phyloP scores from a whole-genome alignment of 1,140 invertebrate species.

The Caenorhabditis tropicalis region DNA sequence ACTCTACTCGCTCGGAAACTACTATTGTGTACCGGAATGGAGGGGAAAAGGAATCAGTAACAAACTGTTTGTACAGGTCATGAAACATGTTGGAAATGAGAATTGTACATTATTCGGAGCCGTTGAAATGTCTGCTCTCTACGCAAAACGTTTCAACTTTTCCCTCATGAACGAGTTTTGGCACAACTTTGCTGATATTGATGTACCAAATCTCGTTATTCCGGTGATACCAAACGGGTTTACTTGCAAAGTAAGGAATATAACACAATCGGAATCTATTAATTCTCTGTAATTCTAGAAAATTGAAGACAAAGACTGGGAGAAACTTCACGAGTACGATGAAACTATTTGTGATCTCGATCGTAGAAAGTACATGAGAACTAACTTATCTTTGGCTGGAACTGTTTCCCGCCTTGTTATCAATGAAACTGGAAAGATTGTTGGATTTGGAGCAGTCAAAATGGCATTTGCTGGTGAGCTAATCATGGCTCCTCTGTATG shows the following conservation, averaged over 20 bases:
- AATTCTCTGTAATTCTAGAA: background rate
- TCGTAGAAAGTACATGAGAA: constrained; percentile 28
- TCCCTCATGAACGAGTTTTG: constrained; percentile 21
- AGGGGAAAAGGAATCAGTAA: constrained; percentile 35
- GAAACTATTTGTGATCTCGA: constrained; percentile 21
- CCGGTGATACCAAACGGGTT: constrained; percentile 18
- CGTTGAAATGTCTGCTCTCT: constrained; percentile 2
- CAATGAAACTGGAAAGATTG: constrained; percentile 8
- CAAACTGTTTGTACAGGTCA: constrained; percentile 30
- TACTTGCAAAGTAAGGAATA: constrained; percentile 15
- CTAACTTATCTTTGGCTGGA: background rate
- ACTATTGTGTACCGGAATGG: constrained; percentile 35
- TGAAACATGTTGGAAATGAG: constrained; percentile 35
- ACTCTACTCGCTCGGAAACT: constrained; percentile 20
- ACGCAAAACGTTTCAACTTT: constrained; percentile 25
- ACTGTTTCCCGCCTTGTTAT: background rate
- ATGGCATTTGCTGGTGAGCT: constrained; percentile 4
- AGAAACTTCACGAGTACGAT: constrained; percentile 33
- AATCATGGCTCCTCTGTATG: constrained; percentile 11
- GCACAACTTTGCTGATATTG: constrained; percentile 28
- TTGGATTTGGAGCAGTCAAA: constrained; percentile 23
- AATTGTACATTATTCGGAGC: constrained; percentile 34
- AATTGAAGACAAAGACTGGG: constrained; percentile 37
- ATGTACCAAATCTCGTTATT: constrained; percentile 1
- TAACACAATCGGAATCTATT: background rate